Conservation (phyloP, 2,888 invertebrate genomes). For the Ischnura elegans region DNA sequence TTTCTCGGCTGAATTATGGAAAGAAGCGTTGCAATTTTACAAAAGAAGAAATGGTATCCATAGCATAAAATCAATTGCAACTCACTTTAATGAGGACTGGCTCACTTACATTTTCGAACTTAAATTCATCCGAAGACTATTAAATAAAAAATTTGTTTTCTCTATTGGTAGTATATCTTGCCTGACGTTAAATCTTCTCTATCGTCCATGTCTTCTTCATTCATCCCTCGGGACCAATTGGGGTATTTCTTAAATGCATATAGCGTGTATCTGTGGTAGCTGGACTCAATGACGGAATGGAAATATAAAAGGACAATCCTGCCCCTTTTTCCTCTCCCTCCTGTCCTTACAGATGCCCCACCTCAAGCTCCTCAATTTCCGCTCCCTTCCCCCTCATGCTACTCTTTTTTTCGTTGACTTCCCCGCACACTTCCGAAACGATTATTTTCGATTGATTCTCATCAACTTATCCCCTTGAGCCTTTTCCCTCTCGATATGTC, state of each 20-base stretch:
- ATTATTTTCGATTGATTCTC: slow-evolving; percentile 56
- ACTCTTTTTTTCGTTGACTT: background rate
- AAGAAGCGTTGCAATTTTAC: too few relatives aligned
- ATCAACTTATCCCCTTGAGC: background rate
- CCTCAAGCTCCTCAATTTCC: background rate
- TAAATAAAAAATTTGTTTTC: too few relatives aligned
- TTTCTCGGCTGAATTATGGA: too few relatives aligned
- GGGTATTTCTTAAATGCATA: background rate
- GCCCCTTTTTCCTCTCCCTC: background rate
- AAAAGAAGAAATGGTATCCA: too few relatives aligned
- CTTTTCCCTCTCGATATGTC: background rate
- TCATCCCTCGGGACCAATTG: background rate
- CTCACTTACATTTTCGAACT: too few relatives aligned
- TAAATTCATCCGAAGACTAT: too few relatives aligned
- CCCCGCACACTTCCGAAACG: slow-evolving; percentile 7
- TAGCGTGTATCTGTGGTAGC: background rate
- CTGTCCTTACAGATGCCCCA: background rate
- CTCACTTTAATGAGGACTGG: too few relatives aligned
- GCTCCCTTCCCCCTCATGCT: background rate
- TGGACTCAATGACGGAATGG: slow-evolving; percentile 55
- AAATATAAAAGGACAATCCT: slow-evolving; percentile 5
- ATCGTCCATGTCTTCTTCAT: background rate
- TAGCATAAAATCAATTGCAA: too few relatives aligned
- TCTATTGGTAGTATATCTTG: too few relatives aligned
- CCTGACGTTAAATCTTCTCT: too few relatives aligned